A percentile compares a stretch with the other conserved stretches of the same genome.
Conservation (phyloP, 2,888 invertebrate species). For the Phasia obesa region DNA sequence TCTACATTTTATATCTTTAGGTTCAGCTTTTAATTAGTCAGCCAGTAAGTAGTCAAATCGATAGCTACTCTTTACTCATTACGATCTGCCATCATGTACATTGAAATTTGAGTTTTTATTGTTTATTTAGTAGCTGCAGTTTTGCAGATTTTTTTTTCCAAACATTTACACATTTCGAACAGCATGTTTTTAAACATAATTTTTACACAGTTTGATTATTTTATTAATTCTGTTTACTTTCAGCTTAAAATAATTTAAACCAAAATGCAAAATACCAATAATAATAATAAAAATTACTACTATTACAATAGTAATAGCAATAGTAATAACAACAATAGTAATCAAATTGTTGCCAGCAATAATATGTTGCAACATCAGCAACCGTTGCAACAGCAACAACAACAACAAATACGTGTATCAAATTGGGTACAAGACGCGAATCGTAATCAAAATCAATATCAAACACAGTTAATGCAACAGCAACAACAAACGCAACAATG, state of each 20-base stretch:
- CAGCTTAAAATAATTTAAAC: constrained; percentile 51
- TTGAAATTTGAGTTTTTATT: not conserved
- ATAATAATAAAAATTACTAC: constrained; percentile 70
- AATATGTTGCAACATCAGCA: constrained; percentile 64
- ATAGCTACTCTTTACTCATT: no score
- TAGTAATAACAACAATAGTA: constrained; percentile 39
- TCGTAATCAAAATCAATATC: constrained; percentile 58
- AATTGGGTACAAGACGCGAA: constrained; percentile 64
- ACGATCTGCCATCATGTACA: no score
- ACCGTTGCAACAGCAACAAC: constrained; percentile 64
- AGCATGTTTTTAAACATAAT: not conserved
- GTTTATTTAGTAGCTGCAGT: not conserved
- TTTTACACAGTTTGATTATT: not conserved
- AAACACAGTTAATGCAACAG: constrained; percentile 46
- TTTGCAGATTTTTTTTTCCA: not conserved
- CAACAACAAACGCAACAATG: constrained; percentile 59
- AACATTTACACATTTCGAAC: constrained; percentile 26
- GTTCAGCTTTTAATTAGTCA: no score
- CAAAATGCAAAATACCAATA: constrained; percentile 71
- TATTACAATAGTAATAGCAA: constrained; percentile 52
- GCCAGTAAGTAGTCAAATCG: no score
- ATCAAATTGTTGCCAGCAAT: constrained; percentile 60
- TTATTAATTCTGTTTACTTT: constrained; percentile 11
- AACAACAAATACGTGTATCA: constrained; percentile 60
- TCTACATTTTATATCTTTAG: no score